Evolutionary conservation across 2,113 vertebrate genomes (phyloP).

Genomic region (Aegypius monachus): DNA sequence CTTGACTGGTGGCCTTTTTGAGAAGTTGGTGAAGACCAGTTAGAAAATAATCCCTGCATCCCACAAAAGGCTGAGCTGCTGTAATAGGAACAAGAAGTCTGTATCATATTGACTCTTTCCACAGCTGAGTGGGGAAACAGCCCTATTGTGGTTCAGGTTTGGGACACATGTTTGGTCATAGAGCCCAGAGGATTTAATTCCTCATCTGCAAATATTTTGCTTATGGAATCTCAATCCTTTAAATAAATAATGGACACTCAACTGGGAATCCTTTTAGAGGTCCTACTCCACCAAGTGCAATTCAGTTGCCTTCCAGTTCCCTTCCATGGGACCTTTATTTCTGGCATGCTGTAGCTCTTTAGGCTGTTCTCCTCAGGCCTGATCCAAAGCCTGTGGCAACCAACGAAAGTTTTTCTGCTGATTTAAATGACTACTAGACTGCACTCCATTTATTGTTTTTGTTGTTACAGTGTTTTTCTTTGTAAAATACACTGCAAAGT

Average conservation of each 20-base stretch:
- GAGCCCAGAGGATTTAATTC: background rate
- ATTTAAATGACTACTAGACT: background rate
- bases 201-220: background rate
- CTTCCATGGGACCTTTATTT: background rate
- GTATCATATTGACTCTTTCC: background rate
- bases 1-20: background rate
- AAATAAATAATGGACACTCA: background rate
- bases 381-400: background rate
- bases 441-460: background rate
- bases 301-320: background rate
- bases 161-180: background rate
- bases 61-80: background rate
- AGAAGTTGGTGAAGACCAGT: background rate
- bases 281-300: background rate
- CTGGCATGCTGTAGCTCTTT: background rate
- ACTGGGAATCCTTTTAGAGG: background rate
- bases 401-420: background rate
- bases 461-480: background rate
- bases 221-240: background rate
- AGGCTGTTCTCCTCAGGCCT: background rate
- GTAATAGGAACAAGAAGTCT: background rate
- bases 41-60: background rate
- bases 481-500: background rate
- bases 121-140: background rate
- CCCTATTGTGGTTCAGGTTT: background rate